Percentiles rank a stretch among this genome's conserved stretches.
These are phyloP conservation scores for Penaeus japonicus DNA, from an alignment of 1,140 invertebrate genomes.

Conservation along the genomic window DNA sequence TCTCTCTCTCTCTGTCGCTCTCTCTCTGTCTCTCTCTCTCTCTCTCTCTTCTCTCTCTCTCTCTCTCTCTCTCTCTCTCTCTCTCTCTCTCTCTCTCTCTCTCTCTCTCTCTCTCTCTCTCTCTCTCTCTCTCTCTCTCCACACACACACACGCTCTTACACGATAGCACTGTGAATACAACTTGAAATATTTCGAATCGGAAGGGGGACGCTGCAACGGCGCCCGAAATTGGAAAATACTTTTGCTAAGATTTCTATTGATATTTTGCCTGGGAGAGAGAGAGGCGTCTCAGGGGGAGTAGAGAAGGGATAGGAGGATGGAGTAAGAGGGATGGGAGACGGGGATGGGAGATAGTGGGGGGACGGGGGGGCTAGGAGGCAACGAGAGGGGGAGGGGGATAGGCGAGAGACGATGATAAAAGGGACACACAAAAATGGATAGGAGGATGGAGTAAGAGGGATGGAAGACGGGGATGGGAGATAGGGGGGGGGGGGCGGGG, in stretches of 20 bases:
- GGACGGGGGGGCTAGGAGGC: neutral
- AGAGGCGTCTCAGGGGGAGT: neutral
- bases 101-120: constrained; percentile 32
- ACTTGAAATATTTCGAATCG: neutral
- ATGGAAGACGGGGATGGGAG: too few species aligned
- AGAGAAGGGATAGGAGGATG: neutral
- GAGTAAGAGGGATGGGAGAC: neutral
- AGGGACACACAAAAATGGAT: neutral
- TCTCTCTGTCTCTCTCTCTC: neutral
- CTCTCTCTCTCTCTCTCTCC: constrained; percentile 28
- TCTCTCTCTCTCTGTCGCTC: neutral
- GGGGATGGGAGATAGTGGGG: neutral
- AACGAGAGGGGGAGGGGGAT: neutral
- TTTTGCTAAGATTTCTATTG: too few species aligned
- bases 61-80: neutral
- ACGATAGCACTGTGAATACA: too few species aligned
- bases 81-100: neutral
- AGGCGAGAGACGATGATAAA: neutral
- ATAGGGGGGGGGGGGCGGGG: neutral
- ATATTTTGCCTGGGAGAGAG: too few species aligned
- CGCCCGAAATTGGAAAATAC: too few species aligned
- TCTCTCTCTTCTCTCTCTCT: neutral
- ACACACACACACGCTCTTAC: too few species aligned
- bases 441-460: neutral
- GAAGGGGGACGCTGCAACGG: neutral